Base-by-base conservation (phyloP, 64 coral and sea anemone species). In the Catalaphyllia jardinei region DNA sequence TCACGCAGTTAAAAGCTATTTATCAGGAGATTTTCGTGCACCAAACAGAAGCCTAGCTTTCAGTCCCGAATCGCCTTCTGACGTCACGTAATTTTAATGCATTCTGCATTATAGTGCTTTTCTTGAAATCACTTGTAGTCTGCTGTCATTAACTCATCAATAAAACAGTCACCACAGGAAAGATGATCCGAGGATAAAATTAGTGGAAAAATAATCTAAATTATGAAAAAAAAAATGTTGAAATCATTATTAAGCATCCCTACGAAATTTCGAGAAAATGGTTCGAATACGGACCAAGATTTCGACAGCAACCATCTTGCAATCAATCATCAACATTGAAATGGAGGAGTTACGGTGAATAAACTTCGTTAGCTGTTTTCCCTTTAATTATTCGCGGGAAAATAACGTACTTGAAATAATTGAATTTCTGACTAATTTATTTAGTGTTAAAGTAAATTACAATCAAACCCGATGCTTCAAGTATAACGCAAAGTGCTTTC, bases 1-100 rank as follows among this genome's bases (percentile, higher is more conserved):
- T 63, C 62, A 69, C 38, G 35, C 54, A 60, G 55, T 80, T 80
- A 80, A 80, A 61, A 80, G 55, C 25, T 54, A 61, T 80, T 84
- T 67, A 12, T 19, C 13, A 9, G 3, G 4, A 9, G 13, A 54
- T 12, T 25, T 18, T 52, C 9, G 38, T 4, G 38, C 38, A n/a
- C 31, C 31, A 35, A 35, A 35, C 30, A 42, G 5, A 19, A 76
- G 38, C 4, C 38, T 22, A 49, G 38, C 31, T 83, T 24, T 61
- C 62, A 17, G 31, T 17, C 12, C n/a, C 28, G 75, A 77, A 75
- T 55, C 52, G 52, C 25, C 25, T 67, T 78, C 76, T 78, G 46
- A 22, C 46, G 46, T 31, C 78, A 61, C 10, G 60, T 61, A 24
- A 79, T 54, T 8, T 80, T 25, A 61, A 15, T 27, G 18, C 52